These are phyloP conservation scores for Pterostichus niger DNA, from an alignment of 2,888 invertebrate species.

Conservation along the genomic window DNA sequence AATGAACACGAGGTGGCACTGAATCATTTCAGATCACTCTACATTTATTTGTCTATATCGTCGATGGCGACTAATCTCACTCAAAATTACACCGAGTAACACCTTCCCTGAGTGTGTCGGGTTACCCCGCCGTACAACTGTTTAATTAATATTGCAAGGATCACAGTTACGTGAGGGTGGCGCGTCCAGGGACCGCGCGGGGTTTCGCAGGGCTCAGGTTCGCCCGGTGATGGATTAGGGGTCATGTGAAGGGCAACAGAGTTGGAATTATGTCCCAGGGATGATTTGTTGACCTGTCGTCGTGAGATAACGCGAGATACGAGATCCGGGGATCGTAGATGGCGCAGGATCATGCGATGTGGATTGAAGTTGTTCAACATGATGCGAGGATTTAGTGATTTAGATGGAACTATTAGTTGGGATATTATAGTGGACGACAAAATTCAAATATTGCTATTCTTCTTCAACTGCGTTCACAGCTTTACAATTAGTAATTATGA, in stretches of 20 bases:
- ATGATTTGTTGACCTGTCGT: constrained; percentile 46
- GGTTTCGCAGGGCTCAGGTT: neutral
- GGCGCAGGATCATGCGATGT: neutral
- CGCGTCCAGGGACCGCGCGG: neutral
- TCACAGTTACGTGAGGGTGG: neutral
- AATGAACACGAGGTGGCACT: no score
- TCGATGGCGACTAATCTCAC: no score
- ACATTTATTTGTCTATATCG: no score
- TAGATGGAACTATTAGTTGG: neutral
- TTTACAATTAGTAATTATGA: no score
- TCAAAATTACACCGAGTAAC: no score
- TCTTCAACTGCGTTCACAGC: no score
- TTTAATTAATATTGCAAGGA: constrained; percentile 38
- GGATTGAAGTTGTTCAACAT: constrained; percentile 1
- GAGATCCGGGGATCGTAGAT: neutral
- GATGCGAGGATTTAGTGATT: neutral
- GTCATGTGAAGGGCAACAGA: constrained; percentile 12
- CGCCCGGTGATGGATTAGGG: constrained; percentile 11
- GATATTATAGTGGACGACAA: no score
- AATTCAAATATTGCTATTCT: no score
- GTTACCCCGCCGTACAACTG: neutral
- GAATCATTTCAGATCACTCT: no score
- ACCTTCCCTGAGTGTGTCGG: neutral
- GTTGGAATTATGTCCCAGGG: constrained; percentile 24
- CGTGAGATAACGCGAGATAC: constrained; percentile 31